A percentile compares a stretch with the other conserved stretches of the same genome.
Conservation (phyloP, 2,797 vertebrate species). For the Enteromius afrohamiltoni region DNA sequence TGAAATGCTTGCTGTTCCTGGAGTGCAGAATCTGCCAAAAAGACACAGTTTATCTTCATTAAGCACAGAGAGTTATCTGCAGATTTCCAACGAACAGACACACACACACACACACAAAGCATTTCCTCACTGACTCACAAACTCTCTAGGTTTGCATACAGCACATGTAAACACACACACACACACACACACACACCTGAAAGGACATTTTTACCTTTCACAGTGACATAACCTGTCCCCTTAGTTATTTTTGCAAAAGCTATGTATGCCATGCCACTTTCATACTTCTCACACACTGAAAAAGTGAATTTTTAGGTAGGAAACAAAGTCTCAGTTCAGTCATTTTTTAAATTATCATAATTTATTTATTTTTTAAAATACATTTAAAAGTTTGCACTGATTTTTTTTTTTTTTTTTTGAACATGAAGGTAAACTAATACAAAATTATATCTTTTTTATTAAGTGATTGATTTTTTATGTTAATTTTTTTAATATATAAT, state of each 20-base stretch:
- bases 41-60: conserved; percentile 60
- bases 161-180: conserved; percentile 20
- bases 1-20: conserved; percentile 53
- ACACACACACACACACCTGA: not conserved
- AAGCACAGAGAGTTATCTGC: conserved; percentile 46
- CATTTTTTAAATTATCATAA: not conserved
- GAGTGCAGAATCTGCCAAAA: conserved; percentile 59
- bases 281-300: not conserved
- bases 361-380: not conserved
- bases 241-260: not conserved
- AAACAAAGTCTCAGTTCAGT: not conserved
- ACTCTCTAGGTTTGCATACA: conserved; percentile 13
- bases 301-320: not conserved
- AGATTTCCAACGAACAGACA: conserved; percentile 20
- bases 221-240: not conserved
- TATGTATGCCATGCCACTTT: not conserved
- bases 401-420: not conserved
- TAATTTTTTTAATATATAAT: not conserved
- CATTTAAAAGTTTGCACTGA: not conserved
- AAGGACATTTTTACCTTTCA: conserved; percentile 58
- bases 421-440: not conserved
- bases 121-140: not conserved
- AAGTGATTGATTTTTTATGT: too few relatives aligned
- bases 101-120: conserved; percentile 16
- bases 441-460: too few relatives aligned